Percentiles rank a stretch among this genome's conserved stretches.
phyloP scores from a whole-genome alignment of 2,797 vertebrate genomes.

The Euthynnus affinis region DNA sequence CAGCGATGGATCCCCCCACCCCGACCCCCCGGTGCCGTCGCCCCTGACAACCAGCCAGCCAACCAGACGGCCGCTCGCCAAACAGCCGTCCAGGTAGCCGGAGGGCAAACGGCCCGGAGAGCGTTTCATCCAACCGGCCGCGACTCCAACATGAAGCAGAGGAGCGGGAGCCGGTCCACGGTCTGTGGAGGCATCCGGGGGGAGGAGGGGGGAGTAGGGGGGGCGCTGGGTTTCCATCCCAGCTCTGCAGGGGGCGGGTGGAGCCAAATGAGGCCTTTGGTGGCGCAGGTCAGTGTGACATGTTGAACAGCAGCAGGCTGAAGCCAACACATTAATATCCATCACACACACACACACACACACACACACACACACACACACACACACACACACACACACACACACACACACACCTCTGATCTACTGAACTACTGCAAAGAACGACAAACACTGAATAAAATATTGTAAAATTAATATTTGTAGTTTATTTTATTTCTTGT shows the following conservation, averaged over 20 bases:
- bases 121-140: constrained; percentile 6
- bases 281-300: constrained; percentile 29
- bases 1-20: constrained; percentile 61
- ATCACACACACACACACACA: constrained; percentile 1
- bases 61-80: constrained; percentile 44
- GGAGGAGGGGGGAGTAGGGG: constrained; percentile 7
- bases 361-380: too few species aligned
- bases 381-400: too few species aligned
- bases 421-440: too few species aligned
- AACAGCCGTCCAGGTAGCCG: constrained; percentile 60
- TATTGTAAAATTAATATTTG: too few species aligned
- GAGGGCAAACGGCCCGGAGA: constrained; percentile 48
- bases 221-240: constrained; percentile 16
- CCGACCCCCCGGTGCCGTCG: constrained; percentile 54
- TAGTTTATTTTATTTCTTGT: too few species aligned
- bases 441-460: too few species aligned
- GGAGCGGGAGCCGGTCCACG: not conserved
- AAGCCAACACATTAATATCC: constrained; percentile 47
- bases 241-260: constrained; percentile 21
- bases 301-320: constrained; percentile 40
- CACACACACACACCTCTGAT: too few species aligned
- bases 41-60: constrained; percentile 61
- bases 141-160: constrained; percentile 9
- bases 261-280: constrained; percentile 27
- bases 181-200: constrained; percentile 41